A percentile compares a stretch with the other conserved stretches of the same genome.
Conservation (phyloP, 2,113 vertebrate species). For the Albula glossodonta region DNA sequence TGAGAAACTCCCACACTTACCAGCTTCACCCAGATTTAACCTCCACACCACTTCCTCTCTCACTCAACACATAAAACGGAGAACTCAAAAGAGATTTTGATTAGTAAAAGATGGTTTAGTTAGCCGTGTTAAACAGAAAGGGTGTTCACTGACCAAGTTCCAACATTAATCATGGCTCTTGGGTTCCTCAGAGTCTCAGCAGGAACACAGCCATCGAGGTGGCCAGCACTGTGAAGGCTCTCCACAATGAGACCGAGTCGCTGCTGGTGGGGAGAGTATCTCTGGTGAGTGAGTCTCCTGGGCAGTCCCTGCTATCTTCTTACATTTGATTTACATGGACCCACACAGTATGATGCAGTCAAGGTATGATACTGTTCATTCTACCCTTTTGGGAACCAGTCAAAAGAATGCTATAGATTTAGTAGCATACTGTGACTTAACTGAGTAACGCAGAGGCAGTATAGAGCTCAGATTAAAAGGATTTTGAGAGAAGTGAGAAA, state of each 20-base stretch:
- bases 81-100: background rate
- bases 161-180: background rate
- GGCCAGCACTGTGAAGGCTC: constrained; percentile 88
- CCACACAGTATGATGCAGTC: no score
- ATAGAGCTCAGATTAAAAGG: no score
- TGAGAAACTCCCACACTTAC: constrained; percentile 49
- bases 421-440: no score
- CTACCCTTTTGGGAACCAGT: no score
- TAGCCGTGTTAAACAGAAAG: background rate
- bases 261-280: constrained; percentile 87
- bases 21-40: background rate
- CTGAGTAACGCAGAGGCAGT: no score
- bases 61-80: background rate
- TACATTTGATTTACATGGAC: no score
- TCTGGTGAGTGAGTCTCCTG: constrained; percentile 73
- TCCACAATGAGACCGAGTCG: constrained; percentile 93
- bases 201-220: constrained; percentile 94
- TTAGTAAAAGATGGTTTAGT: background rate
- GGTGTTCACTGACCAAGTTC: background rate
- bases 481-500: no score
- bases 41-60: background rate
- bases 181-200: constrained; percentile 80
- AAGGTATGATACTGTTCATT: no score
- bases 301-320: background rate
- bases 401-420: no score